Percentiles rank a stretch among this genome's conserved stretches.
Evolutionary conservation across 2,113 vertebrate species (phyloP).

Genomic region (Aepyceros melampus): DNA sequence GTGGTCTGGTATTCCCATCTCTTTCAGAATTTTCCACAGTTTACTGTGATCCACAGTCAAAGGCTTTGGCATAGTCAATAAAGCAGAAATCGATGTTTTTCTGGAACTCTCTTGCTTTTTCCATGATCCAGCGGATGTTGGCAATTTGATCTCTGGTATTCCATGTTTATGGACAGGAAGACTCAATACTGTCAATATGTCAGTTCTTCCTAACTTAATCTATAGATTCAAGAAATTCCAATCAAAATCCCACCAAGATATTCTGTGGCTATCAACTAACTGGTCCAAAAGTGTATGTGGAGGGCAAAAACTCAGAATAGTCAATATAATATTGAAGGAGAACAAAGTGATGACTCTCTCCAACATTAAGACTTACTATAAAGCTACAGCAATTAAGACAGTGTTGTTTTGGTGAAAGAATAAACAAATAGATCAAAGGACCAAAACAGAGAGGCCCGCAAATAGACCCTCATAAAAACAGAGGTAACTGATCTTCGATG

Average conservation of each 20-base stretch:
- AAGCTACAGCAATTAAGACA: neutral
- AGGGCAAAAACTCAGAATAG: neutral
- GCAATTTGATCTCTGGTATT: too few relatives aligned
- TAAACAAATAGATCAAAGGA: neutral
- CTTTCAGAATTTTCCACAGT: too few relatives aligned
- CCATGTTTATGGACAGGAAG: neutral
- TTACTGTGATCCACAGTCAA: too few relatives aligned
- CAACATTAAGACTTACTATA: neutral
- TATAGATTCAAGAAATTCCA: neutral
- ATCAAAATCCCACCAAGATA: neutral
- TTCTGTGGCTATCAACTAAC: neutral
- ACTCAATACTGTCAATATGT: neutral
- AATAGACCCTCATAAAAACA: neutral
- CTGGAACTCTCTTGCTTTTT: too few relatives aligned
- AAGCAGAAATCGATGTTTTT: too few relatives aligned
- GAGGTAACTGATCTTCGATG: neutral
- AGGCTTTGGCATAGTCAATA: too few relatives aligned
- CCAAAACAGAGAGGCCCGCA: neutral
- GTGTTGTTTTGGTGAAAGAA: neutral
- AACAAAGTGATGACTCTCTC: neutral
- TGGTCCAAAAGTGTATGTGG: neutral
- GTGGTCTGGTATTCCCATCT: too few relatives aligned
- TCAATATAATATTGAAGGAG: neutral
- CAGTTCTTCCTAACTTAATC: neutral
- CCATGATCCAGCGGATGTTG: too few relatives aligned